Percentiles rank a stretch among this genome's conserved stretches.
Conservation (phyloP, 2,113 vertebrate genomes). For the Piaya cayana region DNA sequence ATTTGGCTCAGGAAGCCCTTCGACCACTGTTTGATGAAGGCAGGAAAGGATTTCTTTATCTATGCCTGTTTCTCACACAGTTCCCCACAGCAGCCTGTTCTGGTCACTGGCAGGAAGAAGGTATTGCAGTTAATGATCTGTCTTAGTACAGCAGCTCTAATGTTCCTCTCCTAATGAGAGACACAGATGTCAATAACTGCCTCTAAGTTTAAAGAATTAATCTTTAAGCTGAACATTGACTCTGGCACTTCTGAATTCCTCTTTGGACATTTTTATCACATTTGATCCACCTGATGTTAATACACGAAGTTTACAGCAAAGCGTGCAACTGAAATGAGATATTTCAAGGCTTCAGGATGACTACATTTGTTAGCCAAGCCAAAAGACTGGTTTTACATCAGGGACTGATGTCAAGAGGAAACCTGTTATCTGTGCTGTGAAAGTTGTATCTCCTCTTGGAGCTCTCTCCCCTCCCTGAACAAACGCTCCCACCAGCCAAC, state of each 20-base stretch:
- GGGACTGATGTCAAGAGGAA: background rate
- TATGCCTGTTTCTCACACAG: background rate
- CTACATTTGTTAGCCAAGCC: background rate
- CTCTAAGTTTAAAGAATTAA: background rate
- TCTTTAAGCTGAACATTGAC: background rate
- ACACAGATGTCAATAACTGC: background rate
- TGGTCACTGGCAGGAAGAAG: background rate
- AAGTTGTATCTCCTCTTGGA: conserved; percentile 12
- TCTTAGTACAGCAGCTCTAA: background rate
- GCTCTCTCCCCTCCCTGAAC: conserved; percentile 1
- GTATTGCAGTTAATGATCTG: background rate
- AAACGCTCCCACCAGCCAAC: background rate
- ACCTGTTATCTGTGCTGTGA: conserved; percentile 20
- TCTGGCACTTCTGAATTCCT: background rate
- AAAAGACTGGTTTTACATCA: background rate
- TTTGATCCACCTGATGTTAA: background rate
- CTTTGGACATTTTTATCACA: background rate
- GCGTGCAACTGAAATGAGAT: background rate
- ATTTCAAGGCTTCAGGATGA: background rate
- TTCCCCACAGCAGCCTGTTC: background rate
- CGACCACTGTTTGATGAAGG: background rate
- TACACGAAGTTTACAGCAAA: background rate
- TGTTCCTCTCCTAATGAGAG: background rate
- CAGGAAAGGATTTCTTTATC: conserved; percentile 20
- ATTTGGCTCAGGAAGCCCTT: conserved; percentile 33